These are phyloP conservation scores for Pantelozetes paolii DNA, from an alignment of 2,888 invertebrate genomes.

Conservation along the genomic window DNA sequence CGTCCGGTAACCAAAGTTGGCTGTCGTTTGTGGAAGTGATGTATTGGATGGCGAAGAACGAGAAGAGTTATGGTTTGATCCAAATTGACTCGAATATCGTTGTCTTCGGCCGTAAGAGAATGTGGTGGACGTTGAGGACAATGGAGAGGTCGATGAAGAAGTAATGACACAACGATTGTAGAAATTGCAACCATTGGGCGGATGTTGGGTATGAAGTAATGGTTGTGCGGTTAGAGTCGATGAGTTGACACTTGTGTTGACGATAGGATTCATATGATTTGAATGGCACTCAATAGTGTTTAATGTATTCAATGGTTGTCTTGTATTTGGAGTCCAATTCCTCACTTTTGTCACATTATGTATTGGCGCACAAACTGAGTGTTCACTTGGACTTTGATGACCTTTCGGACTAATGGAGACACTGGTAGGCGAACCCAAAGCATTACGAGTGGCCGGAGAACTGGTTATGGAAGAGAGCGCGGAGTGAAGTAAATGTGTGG, in stretches of 20 bases:
- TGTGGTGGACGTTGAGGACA: conserved; percentile 31
- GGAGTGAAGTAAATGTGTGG: conserved; percentile 12
- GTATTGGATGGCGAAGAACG: conserved; percentile 31
- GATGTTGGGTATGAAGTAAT: conserved; percentile 13
- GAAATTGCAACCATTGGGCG: conserved; percentile 15
- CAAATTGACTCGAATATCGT: conserved; percentile 11
- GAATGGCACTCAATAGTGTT: conserved; percentile 31
- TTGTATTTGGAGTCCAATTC: conserved; percentile 23
- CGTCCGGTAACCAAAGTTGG: conserved; percentile 37
- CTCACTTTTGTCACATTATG: conserved; percentile 27
- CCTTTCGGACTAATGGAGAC: conserved; percentile 37
- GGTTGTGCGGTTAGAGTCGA: background rate
- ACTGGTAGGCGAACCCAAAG: conserved; percentile 27
- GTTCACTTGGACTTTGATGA: conserved; percentile 31
- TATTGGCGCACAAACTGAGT: conserved; percentile 17
- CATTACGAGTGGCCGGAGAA: conserved; percentile 26
- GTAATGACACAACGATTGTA: conserved; percentile 11
- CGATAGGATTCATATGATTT: background rate
- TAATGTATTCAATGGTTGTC: conserved; percentile 13
- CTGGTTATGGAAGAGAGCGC: conserved; percentile 21
- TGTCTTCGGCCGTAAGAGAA: conserved; percentile 4
- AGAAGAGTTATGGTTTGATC: background rate
- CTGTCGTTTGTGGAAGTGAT: background rate
- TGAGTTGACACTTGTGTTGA: conserved; percentile 26
- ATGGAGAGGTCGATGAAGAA: conserved; percentile 8